Evolutionary conservation across 2,113 vertebrate species (phyloP), one percentile per base, ranked within the genome.

Genomic region (Ophthalmolycus amberensis): DNA sequence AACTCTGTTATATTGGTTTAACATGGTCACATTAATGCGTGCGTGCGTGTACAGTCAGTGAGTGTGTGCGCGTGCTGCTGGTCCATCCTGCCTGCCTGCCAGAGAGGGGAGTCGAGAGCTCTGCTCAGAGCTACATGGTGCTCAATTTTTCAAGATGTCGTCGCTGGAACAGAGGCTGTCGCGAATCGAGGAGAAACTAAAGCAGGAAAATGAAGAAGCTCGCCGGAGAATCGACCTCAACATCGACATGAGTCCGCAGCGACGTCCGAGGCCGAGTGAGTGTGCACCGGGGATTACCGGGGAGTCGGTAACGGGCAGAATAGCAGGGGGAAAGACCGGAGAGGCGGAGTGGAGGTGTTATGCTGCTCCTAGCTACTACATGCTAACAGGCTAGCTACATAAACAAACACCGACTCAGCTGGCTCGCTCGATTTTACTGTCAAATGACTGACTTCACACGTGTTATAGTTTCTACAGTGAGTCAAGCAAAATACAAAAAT

Each of bases 131-230:
- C 89, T 95, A 89, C 89, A 93, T 94, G 93, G 86, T 94, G 91
- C 92, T 94, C 91, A 86, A 87, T 95, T 94, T 95, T 95, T 91
- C 95, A 95, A 96, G 94, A 96, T 96, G 95, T 96, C 95, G 95
- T 96, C 95, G 94, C 92, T 96, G 91, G 95, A 96, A 86, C 94
- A 96, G 95, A 96, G 95, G 91, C 92, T 96, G 87, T 96, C 95
- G 86, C 93, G 95, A 88, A 96, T 96, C 91, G 95, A 96, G 93
- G 95, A 96, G 94, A 95, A 95, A 91, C 90, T 96, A 86, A 96
- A 95, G 88, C 95, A 95, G 79, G 95, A 96, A 75, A 95, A 96
- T 88, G 95, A 94, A 87, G 95, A 96, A 79, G 91, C 94, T 50
- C 94, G 95, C 52, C 90, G 95, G 84, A 94, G 93, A 79, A 96